Conservation (phyloP, 2,888 invertebrate species). For the Tricholauxania praeusta region DNA sequence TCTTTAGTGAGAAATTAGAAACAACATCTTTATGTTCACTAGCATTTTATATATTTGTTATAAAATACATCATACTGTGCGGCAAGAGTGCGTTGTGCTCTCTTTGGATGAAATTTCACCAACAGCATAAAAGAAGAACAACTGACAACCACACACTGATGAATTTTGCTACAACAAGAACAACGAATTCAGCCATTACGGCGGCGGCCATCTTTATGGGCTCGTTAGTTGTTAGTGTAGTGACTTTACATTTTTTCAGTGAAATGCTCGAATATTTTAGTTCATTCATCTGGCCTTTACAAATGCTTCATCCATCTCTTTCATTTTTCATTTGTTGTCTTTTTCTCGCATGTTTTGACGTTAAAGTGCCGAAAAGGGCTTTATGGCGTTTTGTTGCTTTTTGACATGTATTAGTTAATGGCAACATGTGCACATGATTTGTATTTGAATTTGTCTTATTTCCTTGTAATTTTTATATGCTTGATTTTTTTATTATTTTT, state of each 20-base stretch:
- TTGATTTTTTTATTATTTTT: background rate
- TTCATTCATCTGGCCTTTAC: constrained; percentile 26
- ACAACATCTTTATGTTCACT: background rate
- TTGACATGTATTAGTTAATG: constrained; percentile 29
- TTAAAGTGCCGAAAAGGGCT: constrained; percentile 17
- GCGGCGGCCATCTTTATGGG: constrained; percentile 50
- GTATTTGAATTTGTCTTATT: constrained; percentile 39
- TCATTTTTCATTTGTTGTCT: constrained; percentile 4
- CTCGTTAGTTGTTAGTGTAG: constrained; percentile 28
- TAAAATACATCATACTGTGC: too few species aligned
- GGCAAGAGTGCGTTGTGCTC: too few species aligned
- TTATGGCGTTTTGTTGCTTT: constrained; percentile 8
- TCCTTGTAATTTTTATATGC: constrained; percentile 12
- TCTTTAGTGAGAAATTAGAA: too few species aligned
- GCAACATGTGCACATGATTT: constrained; percentile 40
- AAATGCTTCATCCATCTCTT: background rate
- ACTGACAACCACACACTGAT: too few species aligned
- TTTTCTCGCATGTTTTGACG: background rate
- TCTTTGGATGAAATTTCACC: too few species aligned
- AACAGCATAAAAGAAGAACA: too few species aligned
- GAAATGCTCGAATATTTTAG: background rate
- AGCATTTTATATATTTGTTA: too few species aligned
- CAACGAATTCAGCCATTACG: constrained; percentile 41
- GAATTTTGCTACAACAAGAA: too few species aligned
- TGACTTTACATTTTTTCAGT: constrained; percentile 24